These are phyloP conservation scores for Carpatolechia fugitivella DNA, from an alignment of 2,888 invertebrate species.

Conservation along the genomic window DNA sequence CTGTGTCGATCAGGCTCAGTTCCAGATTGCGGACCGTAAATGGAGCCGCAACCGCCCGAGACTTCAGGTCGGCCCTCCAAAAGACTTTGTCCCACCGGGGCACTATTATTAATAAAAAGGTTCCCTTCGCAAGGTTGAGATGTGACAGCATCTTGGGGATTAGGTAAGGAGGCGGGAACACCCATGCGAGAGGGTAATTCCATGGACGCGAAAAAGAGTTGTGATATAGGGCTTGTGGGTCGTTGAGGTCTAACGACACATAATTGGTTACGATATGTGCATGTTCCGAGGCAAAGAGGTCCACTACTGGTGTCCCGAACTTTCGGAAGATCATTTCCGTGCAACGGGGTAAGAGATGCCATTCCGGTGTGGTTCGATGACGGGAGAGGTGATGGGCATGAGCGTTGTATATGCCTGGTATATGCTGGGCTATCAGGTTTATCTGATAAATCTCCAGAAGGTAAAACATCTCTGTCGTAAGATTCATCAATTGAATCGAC, in stretches of 20 bases:
- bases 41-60: conserved; percentile 15
- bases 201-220: conserved; percentile 23
- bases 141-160: conserved; percentile 17
- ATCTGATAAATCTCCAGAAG: conserved; percentile 23
- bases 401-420: conserved; percentile 29
- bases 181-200: conserved; percentile 23
- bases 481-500: conserved; percentile 22
- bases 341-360: conserved; percentile 25
- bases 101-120: conserved; percentile 19
- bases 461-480: conserved; percentile 22
- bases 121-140: conserved; percentile 19
- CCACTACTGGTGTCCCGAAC: conserved; percentile 22
- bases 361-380: conserved; percentile 22
- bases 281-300: conserved; percentile 23
- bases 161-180: conserved; percentile 29
- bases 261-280: conserved; percentile 21
- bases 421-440: conserved; percentile 19
- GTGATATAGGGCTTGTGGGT: conserved; percentile 18
- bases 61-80: conserved; percentile 22
- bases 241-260: conserved; percentile 18
- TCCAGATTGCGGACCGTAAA: conserved; percentile 15
- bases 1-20: conserved; percentile 7
- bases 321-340: conserved; percentile 22
- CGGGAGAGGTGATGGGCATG: conserved; percentile 29
- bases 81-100: conserved; percentile 24